These are phyloP conservation scores for Hippocampus zosterae DNA, from an alignment of 2,113 vertebrate genomes.

Conservation along the genomic window DNA sequence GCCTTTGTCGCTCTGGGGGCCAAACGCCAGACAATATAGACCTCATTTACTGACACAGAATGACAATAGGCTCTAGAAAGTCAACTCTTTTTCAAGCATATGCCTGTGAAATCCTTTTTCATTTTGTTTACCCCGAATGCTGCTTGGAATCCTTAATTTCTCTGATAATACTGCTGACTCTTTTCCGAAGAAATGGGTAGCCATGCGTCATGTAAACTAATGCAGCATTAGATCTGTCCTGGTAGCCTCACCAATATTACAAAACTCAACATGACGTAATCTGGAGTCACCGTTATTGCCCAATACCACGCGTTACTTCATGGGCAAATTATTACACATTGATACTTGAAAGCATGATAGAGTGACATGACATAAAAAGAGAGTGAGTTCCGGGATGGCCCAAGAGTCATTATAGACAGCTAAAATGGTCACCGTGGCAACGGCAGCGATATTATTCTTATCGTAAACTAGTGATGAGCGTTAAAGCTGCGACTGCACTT, in stretches of 20 bases:
- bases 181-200: neutral
- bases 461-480: neutral
- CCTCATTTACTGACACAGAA: conserved; percentile 51
- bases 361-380: neutral
- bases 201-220: neutral
- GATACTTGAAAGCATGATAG: neutral
- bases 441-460: neutral
- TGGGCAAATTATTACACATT: too few relatives aligned
- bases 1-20: conserved; percentile 65
- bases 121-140: conserved; percentile 23
- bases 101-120: conserved; percentile 27
- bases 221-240: neutral
- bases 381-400: neutral
- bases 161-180: conserved; percentile 44
- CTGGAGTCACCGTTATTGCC: too few relatives aligned
- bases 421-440: neutral
- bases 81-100: conserved; percentile 25
- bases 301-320: too few relatives aligned
- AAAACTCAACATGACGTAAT: neutral
- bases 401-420: neutral
- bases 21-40: conserved; percentile 68
- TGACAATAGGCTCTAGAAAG: conserved; percentile 48
- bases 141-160: conserved; percentile 59
- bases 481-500: neutral
- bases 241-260: neutral